Conservation (phyloP, 2,888 invertebrate species). For the Cylindroiulus punctatus region DNA sequence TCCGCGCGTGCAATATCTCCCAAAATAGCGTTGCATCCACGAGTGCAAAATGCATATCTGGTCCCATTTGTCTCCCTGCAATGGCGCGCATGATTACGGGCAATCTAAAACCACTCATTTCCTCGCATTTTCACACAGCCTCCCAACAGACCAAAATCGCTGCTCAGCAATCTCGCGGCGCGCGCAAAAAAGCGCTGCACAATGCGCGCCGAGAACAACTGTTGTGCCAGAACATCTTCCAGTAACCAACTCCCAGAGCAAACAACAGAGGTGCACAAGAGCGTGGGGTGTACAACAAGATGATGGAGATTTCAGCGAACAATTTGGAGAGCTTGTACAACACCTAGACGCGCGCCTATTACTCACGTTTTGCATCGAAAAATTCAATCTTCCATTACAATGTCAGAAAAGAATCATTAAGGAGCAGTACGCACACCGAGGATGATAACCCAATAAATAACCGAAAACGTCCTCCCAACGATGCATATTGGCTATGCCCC, state of each 20-base stretch:
- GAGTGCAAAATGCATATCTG: slow-evolving; percentile 20
- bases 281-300: background rate
- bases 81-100: slow-evolving; percentile 41
- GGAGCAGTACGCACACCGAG: background rate
- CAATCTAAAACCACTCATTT: slow-evolving; percentile 47
- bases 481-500: background rate
- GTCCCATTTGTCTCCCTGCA: slow-evolving; percentile 8
- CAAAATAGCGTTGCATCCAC: background rate
- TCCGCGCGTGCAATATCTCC: background rate
- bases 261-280: background rate
- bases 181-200: background rate
- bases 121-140: slow-evolving; percentile 6
- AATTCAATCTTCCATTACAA: slow-evolving; percentile 24
- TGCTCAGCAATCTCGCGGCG: background rate
- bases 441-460: background rate
- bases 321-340: background rate
- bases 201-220: background rate
- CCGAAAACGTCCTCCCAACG: background rate
- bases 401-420: slow-evolving; percentile 8
- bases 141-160: slow-evolving; percentile 29
- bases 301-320: slow-evolving; percentile 1
- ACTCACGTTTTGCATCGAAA: background rate
- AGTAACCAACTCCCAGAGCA: background rate
- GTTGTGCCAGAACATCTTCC: background rate
- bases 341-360: background rate